Conservation (phyloP, 2,888 invertebrate genomes). For the Chrysotoxum bicinctum region DNA sequence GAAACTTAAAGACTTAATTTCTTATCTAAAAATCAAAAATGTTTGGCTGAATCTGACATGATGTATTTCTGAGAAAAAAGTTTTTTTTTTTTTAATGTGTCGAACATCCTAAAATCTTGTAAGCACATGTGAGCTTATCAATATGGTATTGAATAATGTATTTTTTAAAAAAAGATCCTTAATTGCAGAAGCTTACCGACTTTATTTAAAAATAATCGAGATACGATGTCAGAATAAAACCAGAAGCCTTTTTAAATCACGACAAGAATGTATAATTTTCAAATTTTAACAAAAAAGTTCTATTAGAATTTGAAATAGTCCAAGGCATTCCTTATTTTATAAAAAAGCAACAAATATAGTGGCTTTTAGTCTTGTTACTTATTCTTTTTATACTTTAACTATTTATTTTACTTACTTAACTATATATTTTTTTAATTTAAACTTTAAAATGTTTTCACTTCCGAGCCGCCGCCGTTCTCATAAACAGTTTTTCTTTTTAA, state of each 20-base stretch:
- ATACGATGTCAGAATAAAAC: not conserved
- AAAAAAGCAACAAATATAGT: not conserved
- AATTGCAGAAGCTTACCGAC: not conserved
- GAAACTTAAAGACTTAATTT: too few relatives aligned
- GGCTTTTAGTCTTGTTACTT: slow-evolving; percentile 18
- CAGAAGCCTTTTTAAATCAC: not conserved
- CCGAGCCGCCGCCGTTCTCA: slow-evolving; percentile 10
- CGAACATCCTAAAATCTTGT: too few relatives aligned
- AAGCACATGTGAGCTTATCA: too few relatives aligned
- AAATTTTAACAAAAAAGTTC: not conserved
- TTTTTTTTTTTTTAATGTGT: too few relatives aligned
- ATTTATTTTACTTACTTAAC: slow-evolving; percentile 8
- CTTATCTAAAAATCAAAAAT: too few relatives aligned
- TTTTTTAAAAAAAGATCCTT: not conserved
- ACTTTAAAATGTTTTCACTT: not conserved
- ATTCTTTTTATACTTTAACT: not conserved
- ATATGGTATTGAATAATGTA: too few relatives aligned
- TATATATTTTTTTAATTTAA: not conserved
- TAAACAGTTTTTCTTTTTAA: not conserved
- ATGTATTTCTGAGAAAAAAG: too few relatives aligned
- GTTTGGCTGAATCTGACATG: too few relatives aligned
- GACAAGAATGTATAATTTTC: not conserved
- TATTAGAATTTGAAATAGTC: not conserved
- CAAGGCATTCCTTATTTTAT: slow-evolving; percentile 3
- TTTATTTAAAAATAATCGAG: not conserved